Conservation (phyloP, 2,113 vertebrate genomes). For the Rhinolophus ferrumequinum region DNA sequence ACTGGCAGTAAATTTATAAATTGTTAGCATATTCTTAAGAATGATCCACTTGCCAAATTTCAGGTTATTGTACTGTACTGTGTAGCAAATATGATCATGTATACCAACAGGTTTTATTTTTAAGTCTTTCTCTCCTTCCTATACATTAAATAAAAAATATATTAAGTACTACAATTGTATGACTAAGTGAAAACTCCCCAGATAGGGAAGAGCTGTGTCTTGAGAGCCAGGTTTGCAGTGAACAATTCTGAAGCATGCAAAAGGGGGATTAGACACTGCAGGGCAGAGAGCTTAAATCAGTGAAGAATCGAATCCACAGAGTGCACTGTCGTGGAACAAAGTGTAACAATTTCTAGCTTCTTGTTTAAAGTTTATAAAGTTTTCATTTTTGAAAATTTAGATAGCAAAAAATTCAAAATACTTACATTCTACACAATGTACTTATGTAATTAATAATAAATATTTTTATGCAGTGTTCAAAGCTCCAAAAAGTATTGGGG, state of each 20-base stretch:
- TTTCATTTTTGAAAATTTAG: neutral
- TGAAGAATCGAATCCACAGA: neutral
- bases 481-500: neutral
- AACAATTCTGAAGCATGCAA: neutral
- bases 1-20: neutral
- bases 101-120: neutral
- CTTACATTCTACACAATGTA: neutral
- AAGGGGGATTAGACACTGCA: neutral
- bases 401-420: conserved; percentile 1
- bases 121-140: neutral
- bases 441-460: neutral
- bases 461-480: neutral
- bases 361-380: neutral
- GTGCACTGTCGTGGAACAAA: neutral
- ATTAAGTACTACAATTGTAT: neutral
- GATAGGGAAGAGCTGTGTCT: neutral
- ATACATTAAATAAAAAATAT: neutral
- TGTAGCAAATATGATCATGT: neutral
- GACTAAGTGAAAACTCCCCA: neutral
- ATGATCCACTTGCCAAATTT: neutral
- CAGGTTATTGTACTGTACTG: neutral
- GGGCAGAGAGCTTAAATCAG: neutral
- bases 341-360: neutral
- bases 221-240: neutral
- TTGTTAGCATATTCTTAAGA: neutral